Evolutionary conservation across 2,888 invertebrate genomes (phyloP), one percentile per base, ranked within the genome.

Genomic region (Margaritifera margaritifera): DNA sequence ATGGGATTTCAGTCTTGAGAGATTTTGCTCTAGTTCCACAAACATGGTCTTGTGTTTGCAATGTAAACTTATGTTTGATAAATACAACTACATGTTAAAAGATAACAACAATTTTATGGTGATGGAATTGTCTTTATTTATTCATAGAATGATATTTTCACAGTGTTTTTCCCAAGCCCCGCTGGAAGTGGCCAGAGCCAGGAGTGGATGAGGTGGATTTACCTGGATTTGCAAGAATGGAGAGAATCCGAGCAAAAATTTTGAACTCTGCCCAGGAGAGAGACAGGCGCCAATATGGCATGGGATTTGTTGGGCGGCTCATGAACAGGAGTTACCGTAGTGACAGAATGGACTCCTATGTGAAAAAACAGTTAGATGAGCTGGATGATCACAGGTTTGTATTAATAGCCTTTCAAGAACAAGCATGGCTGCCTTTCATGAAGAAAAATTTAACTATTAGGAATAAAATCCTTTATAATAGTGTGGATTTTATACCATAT

Each of bases 261-360:
- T 92, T 97, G 69, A 95, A 96, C 86, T 94, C 95, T n/a, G 93
- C 96, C 22, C 93, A 95, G 74, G 96, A 97, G 89, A 96, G 97
- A 91, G 94, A 97, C 88, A 92, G 97, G 75, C 93, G 97, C 83
- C 94, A 94, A 89, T 95, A 94, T 89, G 94, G 95, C 84, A 93
- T 95, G 94, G 94, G 96, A 81, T 92, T 95, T 90, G 92, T 95
- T 66, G 95, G 95, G 62, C 92, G 94, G 82, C 92, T 94, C 86
- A 94, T 95, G 87, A 93, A 95, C 93, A 94, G 89, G 52, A 87
- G 86, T 62, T 85, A 88, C 66, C 81, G 87, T 89, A 85, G 86
- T 74, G 87, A 86, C 59, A 76, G 69, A 92, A 94, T 84, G 92
- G 93, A 75, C 68, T 86, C 86, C 92, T 92, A 82, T 65, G 86